Percentiles rank a stretch among this genome's conserved stretches.
Conservation (phyloP, 2,113 vertebrate genomes). For the Beaufortia kweichowensis region DNA sequence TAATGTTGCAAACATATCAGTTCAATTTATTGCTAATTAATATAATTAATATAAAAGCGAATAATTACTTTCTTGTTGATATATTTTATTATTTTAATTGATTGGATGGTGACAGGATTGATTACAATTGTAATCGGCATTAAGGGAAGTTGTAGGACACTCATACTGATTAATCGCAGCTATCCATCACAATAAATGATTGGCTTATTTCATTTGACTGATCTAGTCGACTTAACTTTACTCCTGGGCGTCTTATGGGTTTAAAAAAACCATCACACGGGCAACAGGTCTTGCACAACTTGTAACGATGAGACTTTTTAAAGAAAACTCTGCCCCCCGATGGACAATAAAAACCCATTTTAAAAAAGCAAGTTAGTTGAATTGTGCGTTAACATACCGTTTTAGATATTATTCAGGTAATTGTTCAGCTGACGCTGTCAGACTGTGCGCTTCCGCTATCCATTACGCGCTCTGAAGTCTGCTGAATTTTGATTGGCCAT, state of each 20-base stretch:
- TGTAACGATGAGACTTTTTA: too few relatives aligned
- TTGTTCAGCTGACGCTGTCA: neutral
- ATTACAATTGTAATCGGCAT: too few relatives aligned
- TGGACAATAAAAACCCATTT: conserved; percentile 6
- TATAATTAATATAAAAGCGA: too few relatives aligned
- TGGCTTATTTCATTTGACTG: too few relatives aligned
- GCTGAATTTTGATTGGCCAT: neutral
- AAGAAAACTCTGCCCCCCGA: conserved; percentile 37
- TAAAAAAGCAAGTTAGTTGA: neutral
- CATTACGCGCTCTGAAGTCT: neutral
- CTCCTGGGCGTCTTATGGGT: neutral
- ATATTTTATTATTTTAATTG: neutral
- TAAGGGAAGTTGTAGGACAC: neutral
- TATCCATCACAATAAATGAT: neutral
- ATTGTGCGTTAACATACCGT: too few relatives aligned
- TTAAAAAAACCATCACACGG: too few relatives aligned
- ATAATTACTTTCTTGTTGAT: too few relatives aligned
- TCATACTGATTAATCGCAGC: neutral
- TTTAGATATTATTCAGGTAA: too few relatives aligned
- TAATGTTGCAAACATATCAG: neutral
- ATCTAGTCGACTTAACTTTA: neutral
- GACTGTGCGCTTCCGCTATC: neutral
- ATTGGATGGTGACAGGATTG: neutral
- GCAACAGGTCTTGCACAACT: too few relatives aligned
- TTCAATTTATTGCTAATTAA: neutral